These are phyloP conservation scores for Drosophila azteca DNA, from an alignment of 1,140 invertebrate genomes.

Conservation along the genomic window DNA sequence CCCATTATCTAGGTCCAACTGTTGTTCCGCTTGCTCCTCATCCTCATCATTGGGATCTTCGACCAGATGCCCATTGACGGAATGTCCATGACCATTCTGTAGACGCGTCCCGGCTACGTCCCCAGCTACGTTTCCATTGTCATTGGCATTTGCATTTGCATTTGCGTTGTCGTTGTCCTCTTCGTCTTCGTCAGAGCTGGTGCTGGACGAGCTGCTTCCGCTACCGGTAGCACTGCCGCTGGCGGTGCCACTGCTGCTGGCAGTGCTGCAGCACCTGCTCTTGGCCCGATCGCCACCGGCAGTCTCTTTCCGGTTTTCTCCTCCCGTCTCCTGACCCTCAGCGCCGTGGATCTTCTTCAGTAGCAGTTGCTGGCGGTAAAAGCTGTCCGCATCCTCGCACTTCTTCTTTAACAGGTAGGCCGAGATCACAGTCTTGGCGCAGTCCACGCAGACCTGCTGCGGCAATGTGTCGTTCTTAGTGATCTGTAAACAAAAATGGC, in stretches of 20 bases:
- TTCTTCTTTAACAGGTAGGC: constrained; percentile 80
- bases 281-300: constrained; percentile 10
- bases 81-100: constrained; percentile 45
- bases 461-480: constrained; percentile 76
- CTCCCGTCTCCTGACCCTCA: constrained; percentile 14
- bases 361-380: constrained; percentile 77
- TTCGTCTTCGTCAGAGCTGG: constrained; percentile 56
- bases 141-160: background rate
- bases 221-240: constrained; percentile 35
- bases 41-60: constrained; percentile 3
- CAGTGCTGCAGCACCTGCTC: constrained; percentile 37
- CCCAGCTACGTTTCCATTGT: background rate
- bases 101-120: constrained; percentile 18
- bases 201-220: constrained; percentile 58
- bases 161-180: constrained; percentile 24
- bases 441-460: constrained; percentile 77
- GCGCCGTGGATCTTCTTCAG: constrained; percentile 71
- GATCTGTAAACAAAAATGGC: constrained; percentile 44
- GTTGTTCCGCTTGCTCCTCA: constrained; percentile 20
- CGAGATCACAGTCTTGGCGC: constrained; percentile 76
- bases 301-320: background rate
- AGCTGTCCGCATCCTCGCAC: constrained; percentile 80
- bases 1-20: constrained; percentile 1
- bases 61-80: constrained; percentile 46
- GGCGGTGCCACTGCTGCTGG: constrained; percentile 27